Evolutionary conservation across 2,888 invertebrate species (phyloP).

Genomic region (Nowickia ferox): DNA sequence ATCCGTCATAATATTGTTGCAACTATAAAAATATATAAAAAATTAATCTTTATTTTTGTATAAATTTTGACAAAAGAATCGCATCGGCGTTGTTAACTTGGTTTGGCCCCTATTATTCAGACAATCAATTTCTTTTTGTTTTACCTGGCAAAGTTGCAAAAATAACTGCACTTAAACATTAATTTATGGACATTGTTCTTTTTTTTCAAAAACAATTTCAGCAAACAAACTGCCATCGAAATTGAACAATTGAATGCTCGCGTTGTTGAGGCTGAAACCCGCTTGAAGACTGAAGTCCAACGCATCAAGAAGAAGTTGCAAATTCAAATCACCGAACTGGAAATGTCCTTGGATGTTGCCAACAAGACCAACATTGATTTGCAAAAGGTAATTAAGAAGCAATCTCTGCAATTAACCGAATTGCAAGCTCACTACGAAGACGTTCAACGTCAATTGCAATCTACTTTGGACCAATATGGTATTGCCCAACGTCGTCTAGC

Average conservation of each 20-base stretch:
- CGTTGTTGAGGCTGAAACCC: conserved; percentile 97
- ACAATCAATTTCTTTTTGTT: conserved; percentile 56
- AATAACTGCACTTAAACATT: not conserved
- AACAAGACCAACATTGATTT: conserved; percentile 99
- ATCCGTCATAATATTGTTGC: too few relatives aligned
- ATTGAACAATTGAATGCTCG: conserved; percentile 98
- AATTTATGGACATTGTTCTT: conserved; percentile 3
- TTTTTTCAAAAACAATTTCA: conserved; percentile 81
- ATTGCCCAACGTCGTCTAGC: conserved; percentile 95
- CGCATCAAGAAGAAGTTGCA: conserved; percentile 99
- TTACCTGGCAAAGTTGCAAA: not conserved
- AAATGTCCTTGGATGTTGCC: conserved; percentile 97
- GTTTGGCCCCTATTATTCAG: not conserved
- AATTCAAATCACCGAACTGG: conserved; percentile 98
- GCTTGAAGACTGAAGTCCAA: conserved; percentile 96
- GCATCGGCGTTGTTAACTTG: too few relatives aligned
- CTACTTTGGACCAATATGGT: conserved; percentile 96
- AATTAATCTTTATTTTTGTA: too few relatives aligned
- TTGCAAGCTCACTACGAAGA: conserved; percentile 98
- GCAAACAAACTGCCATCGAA: conserved; percentile 98
- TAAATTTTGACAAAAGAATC: too few relatives aligned
- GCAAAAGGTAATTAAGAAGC: conserved; percentile 98
- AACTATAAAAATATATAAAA: too few relatives aligned
- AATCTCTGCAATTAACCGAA: conserved; percentile 95
- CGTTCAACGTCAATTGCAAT: conserved; percentile 96